phyloP scores from a whole-genome alignment of 2,797 vertebrate genomes.

The Diceros bicornis region DNA sequence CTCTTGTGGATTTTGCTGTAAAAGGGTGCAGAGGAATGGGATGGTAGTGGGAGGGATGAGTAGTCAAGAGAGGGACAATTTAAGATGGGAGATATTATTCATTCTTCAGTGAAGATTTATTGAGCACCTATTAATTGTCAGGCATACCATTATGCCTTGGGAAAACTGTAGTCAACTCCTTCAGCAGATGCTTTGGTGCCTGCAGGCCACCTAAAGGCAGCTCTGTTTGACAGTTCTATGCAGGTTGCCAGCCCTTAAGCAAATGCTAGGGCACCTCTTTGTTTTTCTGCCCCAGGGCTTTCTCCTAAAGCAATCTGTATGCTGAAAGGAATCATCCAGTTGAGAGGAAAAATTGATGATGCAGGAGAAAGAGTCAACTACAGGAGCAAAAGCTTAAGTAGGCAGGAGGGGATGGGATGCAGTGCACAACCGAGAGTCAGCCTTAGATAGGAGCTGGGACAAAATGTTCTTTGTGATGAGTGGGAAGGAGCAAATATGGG shows the following conservation, averaged over 20 bases:
- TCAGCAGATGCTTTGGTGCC: not conserved
- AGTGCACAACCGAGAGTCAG: too few relatives aligned
- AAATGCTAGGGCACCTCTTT: not conserved
- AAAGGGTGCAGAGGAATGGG: not conserved
- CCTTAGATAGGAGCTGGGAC: not conserved
- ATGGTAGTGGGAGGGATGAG: not conserved
- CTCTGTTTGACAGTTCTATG: not conserved
- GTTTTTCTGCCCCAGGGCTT: not conserved
- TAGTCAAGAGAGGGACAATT: not conserved
- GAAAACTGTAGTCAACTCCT: not conserved
- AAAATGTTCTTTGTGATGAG: not conserved
- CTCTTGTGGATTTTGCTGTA: not conserved
- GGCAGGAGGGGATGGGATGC: not conserved
- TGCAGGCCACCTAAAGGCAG: not conserved
- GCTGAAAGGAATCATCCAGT: not conserved
- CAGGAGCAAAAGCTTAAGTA: not conserved
- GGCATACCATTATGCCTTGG: not conserved
- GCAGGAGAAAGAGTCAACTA: not conserved
- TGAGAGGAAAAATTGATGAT: not conserved
- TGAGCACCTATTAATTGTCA: not conserved
- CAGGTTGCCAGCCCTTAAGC: not conserved
- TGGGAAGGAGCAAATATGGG: not conserved
- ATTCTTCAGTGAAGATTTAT: not conserved
- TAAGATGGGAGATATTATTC: not conserved
- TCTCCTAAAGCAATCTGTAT: not conserved